Conservation (phyloP, 1,140 invertebrate species). For the Brachionus paranguensis region DNA sequence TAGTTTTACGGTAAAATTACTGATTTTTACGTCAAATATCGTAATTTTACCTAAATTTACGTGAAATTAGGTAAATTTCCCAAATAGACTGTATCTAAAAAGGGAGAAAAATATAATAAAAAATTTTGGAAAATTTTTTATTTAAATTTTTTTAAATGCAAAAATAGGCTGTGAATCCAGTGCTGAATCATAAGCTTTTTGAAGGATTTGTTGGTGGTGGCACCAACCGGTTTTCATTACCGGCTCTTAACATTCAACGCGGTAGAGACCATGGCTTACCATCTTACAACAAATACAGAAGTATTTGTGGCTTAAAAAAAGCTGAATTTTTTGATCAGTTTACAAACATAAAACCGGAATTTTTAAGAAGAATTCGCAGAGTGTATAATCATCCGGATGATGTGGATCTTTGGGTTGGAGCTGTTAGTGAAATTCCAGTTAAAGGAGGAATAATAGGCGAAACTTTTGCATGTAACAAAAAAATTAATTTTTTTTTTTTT, state of each 20-base stretch:
- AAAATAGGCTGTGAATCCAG: not conserved
- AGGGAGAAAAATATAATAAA: no score
- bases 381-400: slow-evolving; percentile 21
- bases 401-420: slow-evolving; percentile 16
- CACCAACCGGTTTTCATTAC: slow-evolving; percentile 58
- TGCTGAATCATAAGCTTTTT: not conserved
- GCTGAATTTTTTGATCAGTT: slow-evolving; percentile 42
- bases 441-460: not conserved
- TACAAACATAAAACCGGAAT: not conserved
- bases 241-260: slow-evolving; percentile 85
- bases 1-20: no score
- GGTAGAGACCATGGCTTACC: slow-evolving; percentile 55
- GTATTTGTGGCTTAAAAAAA: slow-evolving; percentile 42
- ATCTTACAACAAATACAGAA: slow-evolving; percentile 40
- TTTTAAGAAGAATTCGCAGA: not conserved
- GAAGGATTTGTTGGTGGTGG: not conserved
- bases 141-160: not conserved
- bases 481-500: not conserved
- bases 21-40: no score
- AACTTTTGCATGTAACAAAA: slow-evolving; percentile 36
- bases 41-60: no score
- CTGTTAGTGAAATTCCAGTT: not conserved
- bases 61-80: no score
- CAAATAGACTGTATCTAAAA: no score
- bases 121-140: slow-evolving; percentile 48